phyloP scores from a whole-genome alignment of 2,797 vertebrate species.

The Arctocebus calabarensis region DNA sequence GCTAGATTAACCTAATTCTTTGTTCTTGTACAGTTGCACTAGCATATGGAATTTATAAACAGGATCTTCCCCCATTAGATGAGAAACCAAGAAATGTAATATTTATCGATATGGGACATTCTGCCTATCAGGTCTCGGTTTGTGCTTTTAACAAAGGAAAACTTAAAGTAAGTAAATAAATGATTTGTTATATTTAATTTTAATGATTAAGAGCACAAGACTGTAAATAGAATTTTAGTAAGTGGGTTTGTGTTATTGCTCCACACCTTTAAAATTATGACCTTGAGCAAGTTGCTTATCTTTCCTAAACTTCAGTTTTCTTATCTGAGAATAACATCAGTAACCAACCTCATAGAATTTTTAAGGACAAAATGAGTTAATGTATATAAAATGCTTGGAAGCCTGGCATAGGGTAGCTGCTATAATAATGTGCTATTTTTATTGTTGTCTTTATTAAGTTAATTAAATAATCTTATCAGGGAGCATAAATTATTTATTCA shows the following conservation, averaged over 20 bases:
- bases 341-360: constrained; percentile 4
- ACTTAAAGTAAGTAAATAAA: constrained; percentile 87
- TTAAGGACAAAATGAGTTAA: constrained; percentile 8
- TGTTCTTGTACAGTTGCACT: constrained; percentile 88
- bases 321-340: background rate
- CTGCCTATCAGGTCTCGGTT: constrained; percentile 89
- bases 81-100: constrained; percentile 91
- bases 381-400: background rate
- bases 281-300: background rate
- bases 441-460: background rate
- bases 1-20: constrained; percentile 57
- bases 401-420: background rate
- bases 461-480: background rate
- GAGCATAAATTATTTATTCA: background rate
- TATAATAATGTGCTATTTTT: background rate
- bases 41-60: constrained; percentile 92
- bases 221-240: background rate
- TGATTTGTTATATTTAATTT: constrained; percentile 31
- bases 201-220: constrained; percentile 23
- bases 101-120: constrained; percentile 91
- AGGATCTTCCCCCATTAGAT: constrained; percentile 89
- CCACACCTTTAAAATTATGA: constrained; percentile 44
- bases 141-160: constrained; percentile 92
- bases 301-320: constrained; percentile 1
- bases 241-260: background rate